phyloP scores from a whole-genome alignment of 2,888 invertebrate genomes.

The Cecidostiba fungosa region DNA sequence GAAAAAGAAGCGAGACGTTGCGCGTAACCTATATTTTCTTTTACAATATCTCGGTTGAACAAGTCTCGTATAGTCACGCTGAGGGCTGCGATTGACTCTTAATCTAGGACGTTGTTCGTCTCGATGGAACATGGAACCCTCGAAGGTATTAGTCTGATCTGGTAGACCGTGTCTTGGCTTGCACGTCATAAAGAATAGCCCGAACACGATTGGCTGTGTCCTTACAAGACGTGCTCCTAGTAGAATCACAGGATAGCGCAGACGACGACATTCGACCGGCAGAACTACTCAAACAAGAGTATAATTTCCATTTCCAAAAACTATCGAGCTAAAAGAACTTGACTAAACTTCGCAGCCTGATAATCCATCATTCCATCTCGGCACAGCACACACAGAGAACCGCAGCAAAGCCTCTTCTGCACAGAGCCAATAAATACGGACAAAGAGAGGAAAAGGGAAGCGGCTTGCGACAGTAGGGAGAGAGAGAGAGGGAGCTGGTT shows the following conservation, averaged over 20 bases:
- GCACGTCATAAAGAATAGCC: background rate
- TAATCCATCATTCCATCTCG: background rate
- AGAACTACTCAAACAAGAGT: background rate
- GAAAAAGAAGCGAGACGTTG: background rate
- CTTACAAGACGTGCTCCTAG: background rate
- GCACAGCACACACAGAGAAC: background rate
- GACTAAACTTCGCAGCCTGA: background rate
- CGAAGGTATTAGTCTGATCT: background rate
- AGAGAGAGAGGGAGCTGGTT: slow-evolving; percentile 34
- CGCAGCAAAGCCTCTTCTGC: background rate
- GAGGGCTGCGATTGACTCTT: background rate
- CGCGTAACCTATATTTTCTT: background rate
- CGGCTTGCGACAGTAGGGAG: slow-evolving; percentile 2
- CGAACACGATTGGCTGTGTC: slow-evolving; percentile 8
- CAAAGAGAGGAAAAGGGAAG: background rate
- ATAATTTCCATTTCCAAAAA: background rate
- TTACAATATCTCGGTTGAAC: too few species aligned
- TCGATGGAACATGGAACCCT: background rate
- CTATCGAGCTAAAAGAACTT: background rate
- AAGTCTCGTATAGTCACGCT: too few species aligned
- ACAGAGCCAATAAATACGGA: slow-evolving; percentile 24
- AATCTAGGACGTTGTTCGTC: background rate
- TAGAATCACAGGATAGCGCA: background rate
- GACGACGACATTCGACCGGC: background rate
- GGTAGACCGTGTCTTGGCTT: slow-evolving; percentile 19